Conservation (phyloP, 2,888 invertebrate genomes). For the Eupithecia dodoneata region DNA sequence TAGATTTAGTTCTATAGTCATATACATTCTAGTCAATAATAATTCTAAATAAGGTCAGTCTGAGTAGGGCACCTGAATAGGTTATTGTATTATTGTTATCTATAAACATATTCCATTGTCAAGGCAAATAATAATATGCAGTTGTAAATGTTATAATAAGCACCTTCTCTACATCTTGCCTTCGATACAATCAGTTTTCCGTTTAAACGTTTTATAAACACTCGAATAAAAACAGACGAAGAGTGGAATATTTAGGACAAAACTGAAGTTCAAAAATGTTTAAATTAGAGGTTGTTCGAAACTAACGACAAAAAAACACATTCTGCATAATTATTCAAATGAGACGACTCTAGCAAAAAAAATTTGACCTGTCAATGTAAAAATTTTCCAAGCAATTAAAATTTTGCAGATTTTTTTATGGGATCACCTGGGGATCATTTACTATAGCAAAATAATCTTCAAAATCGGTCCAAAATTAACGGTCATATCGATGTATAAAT, state of each 20-base stretch:
- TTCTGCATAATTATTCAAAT: constrained; percentile 31
- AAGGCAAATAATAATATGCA: constrained; percentile 21
- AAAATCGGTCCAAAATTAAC: no score
- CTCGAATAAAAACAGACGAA: neutral
- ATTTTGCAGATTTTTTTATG: neutral
- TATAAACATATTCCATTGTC: constrained; percentile 25
- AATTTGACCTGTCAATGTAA: constrained; percentile 30
- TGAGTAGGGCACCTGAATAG: constrained; percentile 28
- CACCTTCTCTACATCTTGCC: no score
- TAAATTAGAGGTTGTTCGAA: constrained; percentile 5
- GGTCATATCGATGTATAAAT: no score
- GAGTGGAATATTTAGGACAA: neutral
- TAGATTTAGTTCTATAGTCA: no score
- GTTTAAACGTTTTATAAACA: neutral
- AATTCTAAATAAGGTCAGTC: constrained; percentile 27
- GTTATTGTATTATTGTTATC: constrained; percentile 27
- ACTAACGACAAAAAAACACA: constrained; percentile 14
- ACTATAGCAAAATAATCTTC: no score
- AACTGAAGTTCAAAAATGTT: neutral
- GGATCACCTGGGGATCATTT: no score
- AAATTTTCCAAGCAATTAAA: constrained; percentile 29
- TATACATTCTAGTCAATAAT: neutral
- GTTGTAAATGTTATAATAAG: neutral
- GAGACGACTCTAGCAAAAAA: constrained; percentile 26
- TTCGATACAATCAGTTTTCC: constrained; percentile 14